phyloP scores from a whole-genome alignment of 2,888 invertebrate genomes.

The Scaptomyza flava region DNA sequence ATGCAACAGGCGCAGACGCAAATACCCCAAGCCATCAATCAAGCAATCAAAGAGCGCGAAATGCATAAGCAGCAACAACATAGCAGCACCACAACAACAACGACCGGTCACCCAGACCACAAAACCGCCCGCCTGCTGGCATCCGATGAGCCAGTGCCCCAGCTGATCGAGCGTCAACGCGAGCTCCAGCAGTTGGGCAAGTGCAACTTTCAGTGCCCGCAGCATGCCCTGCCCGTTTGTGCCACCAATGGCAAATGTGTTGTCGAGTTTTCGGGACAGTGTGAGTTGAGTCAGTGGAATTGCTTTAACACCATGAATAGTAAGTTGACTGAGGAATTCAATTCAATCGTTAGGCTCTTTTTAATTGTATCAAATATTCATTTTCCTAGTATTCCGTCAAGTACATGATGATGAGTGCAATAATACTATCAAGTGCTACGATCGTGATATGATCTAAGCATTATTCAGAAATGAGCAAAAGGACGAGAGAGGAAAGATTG shows the following conservation, averaged over 20 bases:
- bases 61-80: slow-evolving; percentile 17
- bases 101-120: neutral
- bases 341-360: neutral
- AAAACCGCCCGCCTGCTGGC: slow-evolving; percentile 31
- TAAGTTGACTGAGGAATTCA: slow-evolving; percentile 18
- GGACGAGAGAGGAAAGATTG: slow-evolving; percentile 1
- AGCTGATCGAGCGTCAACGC: slow-evolving; percentile 48
- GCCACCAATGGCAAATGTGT: slow-evolving; percentile 67
- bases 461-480: neutral
- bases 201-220: slow-evolving; percentile 63
- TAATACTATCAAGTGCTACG: slow-evolving; percentile 55
- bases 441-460: slow-evolving; percentile 52
- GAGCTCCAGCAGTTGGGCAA: slow-evolving; percentile 57
- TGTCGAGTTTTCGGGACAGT: slow-evolving; percentile 67
- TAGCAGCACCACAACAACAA: neutral
- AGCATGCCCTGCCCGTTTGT: slow-evolving; percentile 59
- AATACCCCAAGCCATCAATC: slow-evolving; percentile 61
- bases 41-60: slow-evolving; percentile 54
- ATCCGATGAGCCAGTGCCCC: slow-evolving; percentile 46
- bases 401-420: slow-evolving; percentile 68
- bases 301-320: slow-evolving; percentile 72
- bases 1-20: slow-evolving; percentile 70
- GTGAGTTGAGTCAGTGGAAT: slow-evolving; percentile 69
- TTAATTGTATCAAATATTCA: neutral
- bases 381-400: slow-evolving; percentile 56